Evolutionary conservation across 2,797 vertebrate genomes (phyloP), one percentile per base, ranked within the genome.

Genomic region (Myripristis jacobus): DNA sequence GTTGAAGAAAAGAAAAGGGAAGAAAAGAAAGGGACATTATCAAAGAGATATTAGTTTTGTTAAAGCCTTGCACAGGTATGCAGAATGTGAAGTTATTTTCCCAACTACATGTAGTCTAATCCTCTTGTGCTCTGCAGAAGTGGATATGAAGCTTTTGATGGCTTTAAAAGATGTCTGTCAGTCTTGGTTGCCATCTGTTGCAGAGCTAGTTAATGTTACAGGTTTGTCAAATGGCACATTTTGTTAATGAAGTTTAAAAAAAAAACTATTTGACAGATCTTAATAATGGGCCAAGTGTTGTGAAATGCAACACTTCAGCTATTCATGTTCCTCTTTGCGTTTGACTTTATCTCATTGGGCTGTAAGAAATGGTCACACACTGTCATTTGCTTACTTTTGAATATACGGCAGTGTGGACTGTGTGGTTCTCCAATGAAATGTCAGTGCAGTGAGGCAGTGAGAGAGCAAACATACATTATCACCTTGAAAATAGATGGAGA

Each of bases 291-390:
- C 56, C 72, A 72, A 59, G 18, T 81, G 80, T 75, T 70, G 51
- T 67, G 68, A 83, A 79, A 82, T 80, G 73, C 74, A 68, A 69
- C 43, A n/a, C 16, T 70, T 38, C 27, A 57, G 75, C 70, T 72
- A 38, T 70, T 77, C 83, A 81, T 27, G 58, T 63, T 56, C 51
- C 61, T 21, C 52, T 15, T 21, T 2, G 56, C 54, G 66, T 89
- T 89, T 84, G 84, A 91, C 85, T 85, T 81, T 61, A n/a, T 70
- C 52, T 73, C 59, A n/a, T 60, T 72, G 71, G 59, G 62, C 58
- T 71, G n/a, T 1, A 10, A n/a, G 18, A 19, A 46, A 46, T n/a
- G n/a, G 44, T 19, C 18, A n/a, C n/a, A 19, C 16, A 18, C 36
- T 38, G 38, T 15, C 38, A 41, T 41, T 46, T 46, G 8, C 44